Conservation (phyloP, 2,888 invertebrate species). For the Synanthedon myopaeformis region DNA sequence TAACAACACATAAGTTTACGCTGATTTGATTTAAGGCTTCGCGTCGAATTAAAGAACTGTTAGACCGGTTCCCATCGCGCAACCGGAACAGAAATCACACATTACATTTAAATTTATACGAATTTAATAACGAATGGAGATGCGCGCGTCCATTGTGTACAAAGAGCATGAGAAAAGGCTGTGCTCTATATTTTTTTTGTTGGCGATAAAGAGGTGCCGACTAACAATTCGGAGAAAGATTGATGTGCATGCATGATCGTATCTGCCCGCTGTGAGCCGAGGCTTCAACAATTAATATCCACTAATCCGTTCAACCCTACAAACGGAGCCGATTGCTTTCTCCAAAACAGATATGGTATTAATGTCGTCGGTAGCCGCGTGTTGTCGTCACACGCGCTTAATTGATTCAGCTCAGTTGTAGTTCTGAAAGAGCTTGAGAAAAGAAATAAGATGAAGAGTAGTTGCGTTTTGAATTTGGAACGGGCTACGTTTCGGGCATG, state of each 20-base stretch:
- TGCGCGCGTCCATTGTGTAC: conserved; percentile 50
- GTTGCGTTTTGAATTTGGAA: conserved; percentile 27
- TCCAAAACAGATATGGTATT: conserved; percentile 8
- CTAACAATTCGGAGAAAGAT: conserved; percentile 54
- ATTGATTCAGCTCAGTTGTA: conserved; percentile 63
- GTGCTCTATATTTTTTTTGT: conserved; percentile 49
- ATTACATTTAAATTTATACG: conserved; percentile 69
- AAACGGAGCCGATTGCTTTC: conserved; percentile 26
- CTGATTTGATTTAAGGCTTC: no score
- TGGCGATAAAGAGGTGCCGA: conserved; percentile 65
- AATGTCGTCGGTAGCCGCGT: conserved; percentile 41
- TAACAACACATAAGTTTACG: no score
- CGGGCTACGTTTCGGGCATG: conserved; percentile 6
- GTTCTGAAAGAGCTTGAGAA: conserved; percentile 57
- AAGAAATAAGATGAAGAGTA: conserved; percentile 50
- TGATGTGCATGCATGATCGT: conserved; percentile 55
- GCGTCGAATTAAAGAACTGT: conserved; percentile 32
- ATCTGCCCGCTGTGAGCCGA: conserved; percentile 52
- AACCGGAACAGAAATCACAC: conserved; percentile 66
- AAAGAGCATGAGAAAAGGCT: conserved; percentile 55
- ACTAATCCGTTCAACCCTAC: conserved; percentile 55
- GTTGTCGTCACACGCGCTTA: conserved; percentile 51
- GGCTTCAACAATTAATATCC: conserved; percentile 56
- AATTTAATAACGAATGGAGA: conserved; percentile 67
- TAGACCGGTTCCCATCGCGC: conserved; percentile 57